Conservation (phyloP, 2,888 invertebrate genomes). For the Drosophila ezoana region DNA sequence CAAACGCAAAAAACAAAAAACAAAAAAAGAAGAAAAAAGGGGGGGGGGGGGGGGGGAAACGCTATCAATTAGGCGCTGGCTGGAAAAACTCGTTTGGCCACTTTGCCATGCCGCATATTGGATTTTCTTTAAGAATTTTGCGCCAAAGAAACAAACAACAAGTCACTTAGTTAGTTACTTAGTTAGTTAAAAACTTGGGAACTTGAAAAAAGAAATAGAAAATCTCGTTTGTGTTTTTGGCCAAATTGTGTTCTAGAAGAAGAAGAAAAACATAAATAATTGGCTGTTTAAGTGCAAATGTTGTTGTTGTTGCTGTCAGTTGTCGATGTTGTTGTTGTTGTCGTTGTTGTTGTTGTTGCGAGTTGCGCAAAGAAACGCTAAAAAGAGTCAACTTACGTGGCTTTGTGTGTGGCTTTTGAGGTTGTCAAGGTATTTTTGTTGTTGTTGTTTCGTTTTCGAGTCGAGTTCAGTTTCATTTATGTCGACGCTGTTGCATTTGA, state of each 20-base stretch:
- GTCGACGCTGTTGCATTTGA: conserved; percentile 66
- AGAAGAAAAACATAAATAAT: conserved; percentile 65
- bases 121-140: conserved; percentile 71
- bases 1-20: conserved; percentile 16
- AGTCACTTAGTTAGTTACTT: conserved; percentile 31
- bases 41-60: no score
- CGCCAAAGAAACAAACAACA: conserved; percentile 38
- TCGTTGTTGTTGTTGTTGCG: conserved; percentile 33
- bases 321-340: conserved; percentile 29
- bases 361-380: conserved; percentile 65
- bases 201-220: conserved; percentile 7
- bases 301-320: conserved; percentile 18
- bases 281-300: conserved; percentile 68
- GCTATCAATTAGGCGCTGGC: conserved; percentile 62
- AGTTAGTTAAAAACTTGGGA: conserved; percentile 14
- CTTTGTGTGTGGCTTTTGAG: conserved; percentile 76
- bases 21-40: conserved; percentile 7
- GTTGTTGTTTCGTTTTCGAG: conserved; percentile 32
- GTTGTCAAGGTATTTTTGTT: conserved; percentile 66
- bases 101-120: conserved; percentile 32
- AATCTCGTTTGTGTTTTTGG: conserved; percentile 50
- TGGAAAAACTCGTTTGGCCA: conserved; percentile 72
- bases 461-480: conserved; percentile 58
- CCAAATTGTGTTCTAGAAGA: conserved; percentile 30
- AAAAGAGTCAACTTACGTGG: conserved; percentile 70